Evolutionary conservation across 2,888 invertebrate species (phyloP), one percentile per base, ranked within the genome.

Genomic region (Lutraria lutraria): DNA sequence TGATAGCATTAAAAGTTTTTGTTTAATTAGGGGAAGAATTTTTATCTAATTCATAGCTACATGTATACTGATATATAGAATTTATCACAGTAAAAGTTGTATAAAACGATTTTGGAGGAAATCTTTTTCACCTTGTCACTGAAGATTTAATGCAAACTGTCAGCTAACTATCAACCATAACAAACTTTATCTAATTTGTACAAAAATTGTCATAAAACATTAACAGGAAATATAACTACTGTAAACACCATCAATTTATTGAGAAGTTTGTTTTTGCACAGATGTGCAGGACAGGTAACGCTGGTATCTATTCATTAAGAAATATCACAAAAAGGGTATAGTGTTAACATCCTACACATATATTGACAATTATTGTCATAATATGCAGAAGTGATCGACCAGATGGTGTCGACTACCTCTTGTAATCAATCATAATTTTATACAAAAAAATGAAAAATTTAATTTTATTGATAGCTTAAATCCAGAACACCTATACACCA

Each of bases 161-260:
- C 63, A 68, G 63, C 1, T 8, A 25, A 21, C n/a, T 25, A 68
- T 25, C 63, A 68, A 68, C 63, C 63, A n/a, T 1, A n/a, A 63
- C 63, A 21, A 63, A 63, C 63, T 68, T 68, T 4, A 25, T 68
- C 63, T 68, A 25, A 68, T n/a, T 68, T 68, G 63, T 68, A 68
- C 63, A 68, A 68, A 68, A 68, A 68, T 68, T n/a, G n/a, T 68
- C 63, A 68, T 25, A 68, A 68, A 68, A 68, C 63, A 68, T 68
- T 68, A 68, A 25, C 63, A 68, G 63, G 63, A 68, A 68, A 68
- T 68, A 68, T 13, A 68, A 68, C 13, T n/a, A 68, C 63, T 25
- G 63, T 68, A 25, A 68, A 68, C 63, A 68, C 25, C 10, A 25
- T 12, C n/a, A 25, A 60, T 12, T 25, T 68, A 68, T 25, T 25